A percentile compares a stretch with the other conserved stretches of the same genome.
Evolutionary conservation across 2,113 vertebrate species (phyloP).

Genomic region (Psittacus erithacus): DNA sequence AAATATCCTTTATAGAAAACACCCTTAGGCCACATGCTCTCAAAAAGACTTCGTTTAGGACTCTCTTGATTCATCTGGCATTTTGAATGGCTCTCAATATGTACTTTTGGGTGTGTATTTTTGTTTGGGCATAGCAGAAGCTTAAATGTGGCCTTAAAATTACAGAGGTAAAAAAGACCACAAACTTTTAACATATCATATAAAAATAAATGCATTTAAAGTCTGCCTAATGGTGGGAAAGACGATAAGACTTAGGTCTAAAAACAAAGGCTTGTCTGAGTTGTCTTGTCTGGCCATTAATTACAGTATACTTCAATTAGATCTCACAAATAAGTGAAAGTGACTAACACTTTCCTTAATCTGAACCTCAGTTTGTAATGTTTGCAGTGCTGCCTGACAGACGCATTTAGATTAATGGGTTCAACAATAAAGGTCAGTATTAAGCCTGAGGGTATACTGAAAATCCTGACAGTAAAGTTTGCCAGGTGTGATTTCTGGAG

Average conservation of each 20-base stretch:
- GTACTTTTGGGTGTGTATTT: neutral
- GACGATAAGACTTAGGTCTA: neutral
- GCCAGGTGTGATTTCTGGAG: conserved; percentile 32
- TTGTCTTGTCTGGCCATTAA: neutral
- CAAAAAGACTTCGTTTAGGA: neutral
- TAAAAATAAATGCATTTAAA: neutral
- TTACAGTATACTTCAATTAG: conserved; percentile 12
- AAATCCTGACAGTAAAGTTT: conserved; percentile 46
- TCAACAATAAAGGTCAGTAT: conserved; percentile 43
- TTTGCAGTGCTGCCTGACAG: neutral
- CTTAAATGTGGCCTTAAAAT: neutral
- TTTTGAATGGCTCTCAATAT: neutral
- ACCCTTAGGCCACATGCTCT: neutral
- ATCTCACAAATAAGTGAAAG: conserved; percentile 47
- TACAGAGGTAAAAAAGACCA: neutral
- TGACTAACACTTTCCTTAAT: conserved; percentile 52
- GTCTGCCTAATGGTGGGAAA: neutral
- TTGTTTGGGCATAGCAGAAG: neutral
- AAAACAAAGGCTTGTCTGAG: neutral
- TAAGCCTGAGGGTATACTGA: conserved; percentile 14
- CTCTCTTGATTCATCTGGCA: neutral
- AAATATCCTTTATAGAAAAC: neutral
- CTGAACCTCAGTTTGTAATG: neutral
- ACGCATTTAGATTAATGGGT: conserved; percentile 50
- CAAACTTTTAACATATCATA: neutral